Evolutionary conservation across 2,797 vertebrate species (phyloP), one percentile per base, ranked within the genome.

Genomic region (Gallinago nigripennis): DNA sequence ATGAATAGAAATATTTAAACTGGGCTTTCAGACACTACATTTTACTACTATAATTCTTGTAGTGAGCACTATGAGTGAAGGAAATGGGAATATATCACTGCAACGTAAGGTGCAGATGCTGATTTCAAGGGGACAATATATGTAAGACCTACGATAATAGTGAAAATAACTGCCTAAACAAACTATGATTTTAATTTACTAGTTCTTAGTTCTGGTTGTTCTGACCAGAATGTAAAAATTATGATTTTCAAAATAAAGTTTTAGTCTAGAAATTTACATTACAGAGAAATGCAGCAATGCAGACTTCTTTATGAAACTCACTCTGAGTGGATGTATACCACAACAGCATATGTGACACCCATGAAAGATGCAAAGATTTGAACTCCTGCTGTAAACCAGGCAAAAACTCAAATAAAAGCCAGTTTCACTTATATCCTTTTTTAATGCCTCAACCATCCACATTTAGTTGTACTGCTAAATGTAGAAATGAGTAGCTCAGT

Each of bases 1-100:
- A 33, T 17, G 7, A 65, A 58, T 39, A n/a, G n/a, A 51, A 61
- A 48, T 1, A 33, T 54, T 31, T 16, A 73, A 69, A 9, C 1
- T 1, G 0, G 0, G 7, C 73, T 81, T 81, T 69, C 39, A 75
- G 30, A n/a, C 11, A 15, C 6, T 41, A 9, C 3, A 24, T 41
- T 57, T 63, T 82, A 43, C 5, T 73, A 6, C 20, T 63, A 1
- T 27, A 81, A 33, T 83, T 65, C 41, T 68, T 79, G n/a, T 37
- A 30, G 11, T 17, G 11, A 72, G 8, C 0, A 19, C 27, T 50
- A 4, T 9, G 3, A n/a, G 3, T 7, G 1, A 88, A 85, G 45
- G 12, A 3, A 14, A 37, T 31, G 20, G 12, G 15, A 78, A 2
- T 39, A 27, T 27, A 51, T 48, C 2, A 71, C 15, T 81, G 25